Evolutionary conservation across 1,140 invertebrate species (phyloP), one percentile per base, ranked within the genome.

Genomic region (Apis dorsata): DNA sequence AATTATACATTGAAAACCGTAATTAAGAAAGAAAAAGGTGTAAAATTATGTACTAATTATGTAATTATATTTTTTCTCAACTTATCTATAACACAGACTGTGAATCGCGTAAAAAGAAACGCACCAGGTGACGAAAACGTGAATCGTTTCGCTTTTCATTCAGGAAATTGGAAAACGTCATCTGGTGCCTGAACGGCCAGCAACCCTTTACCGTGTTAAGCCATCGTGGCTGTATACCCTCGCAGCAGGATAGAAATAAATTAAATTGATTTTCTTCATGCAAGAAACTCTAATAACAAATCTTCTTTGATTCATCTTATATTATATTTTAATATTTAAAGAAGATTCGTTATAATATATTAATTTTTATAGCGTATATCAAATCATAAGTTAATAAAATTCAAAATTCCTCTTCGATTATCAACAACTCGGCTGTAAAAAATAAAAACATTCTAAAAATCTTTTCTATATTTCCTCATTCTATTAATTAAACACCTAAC

Each of bases 101-200:
- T 66, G 57, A 44, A 86, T 75, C 83, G 71, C 77, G 57, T 72
- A 21, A 63, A 72, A 82, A 78, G 62, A 86, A 79, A 51, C 17
- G 55, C 24, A 73, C 91, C 92, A 93, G 92, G 91, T 93, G 91
- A 88, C 88, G 91, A 90, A 89, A 88, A 80, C 73, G 87, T 85
- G 83, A 71, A 90, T 93, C 91, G 91, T 92, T 89, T 89, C 88
- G 90, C 91, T 82, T 90, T 84, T 90, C 92, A 91, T 91, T 90
- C 88, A 90, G 90, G 88, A 93, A 93, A 93, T 93, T 92, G 90
- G 86, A 92, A 93, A 93, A 87, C 92, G 90, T 93, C 92, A 93
- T 92, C 92, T 92, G 91, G 88, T 66, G 66, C 79, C 69, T 2
- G 74, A 68, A 53, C 84, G 62, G 69, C 78, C 83, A 63, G 76